Conservation (phyloP, 2,888 invertebrate genomes). For the Acrobasis repandana region DNA sequence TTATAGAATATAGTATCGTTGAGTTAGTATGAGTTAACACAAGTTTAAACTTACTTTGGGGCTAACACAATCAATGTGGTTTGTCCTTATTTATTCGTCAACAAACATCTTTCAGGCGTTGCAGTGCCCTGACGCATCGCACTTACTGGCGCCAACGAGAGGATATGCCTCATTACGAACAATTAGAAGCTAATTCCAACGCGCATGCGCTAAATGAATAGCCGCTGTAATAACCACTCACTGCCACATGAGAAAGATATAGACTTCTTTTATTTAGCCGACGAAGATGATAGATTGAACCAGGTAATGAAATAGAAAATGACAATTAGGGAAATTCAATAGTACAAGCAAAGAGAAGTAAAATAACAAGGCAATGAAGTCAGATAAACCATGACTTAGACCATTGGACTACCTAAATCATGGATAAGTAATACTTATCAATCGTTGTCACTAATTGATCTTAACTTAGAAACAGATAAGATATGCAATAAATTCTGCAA, state of each 20-base stretch:
- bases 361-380: not conserved
- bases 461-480: slow-evolving; percentile 1
- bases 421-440: not conserved
- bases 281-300: slow-evolving; percentile 6
- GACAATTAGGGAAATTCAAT: not conserved
- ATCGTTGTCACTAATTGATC: not conserved
- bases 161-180: slow-evolving; percentile 68
- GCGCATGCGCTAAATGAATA: slow-evolving; percentile 25
- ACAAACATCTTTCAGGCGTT: slow-evolving; percentile 20
- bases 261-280: slow-evolving; percentile 9
- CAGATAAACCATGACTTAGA: not conserved
- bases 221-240: slow-evolving; percentile 14
- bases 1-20: no score
- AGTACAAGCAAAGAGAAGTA: not conserved
- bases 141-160: slow-evolving; percentile 50
- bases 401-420: not conserved
- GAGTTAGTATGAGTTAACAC: no score
- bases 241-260: slow-evolving; percentile 11
- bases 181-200: slow-evolving; percentile 65
- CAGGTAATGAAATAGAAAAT: not conserved
- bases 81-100: not conserved
- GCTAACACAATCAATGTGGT: no score
- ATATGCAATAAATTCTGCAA: slow-evolving; percentile 4
- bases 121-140: slow-evolving; percentile 28
- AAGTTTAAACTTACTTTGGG: no score